Evolutionary conservation across 1,140 invertebrate genomes (phyloP), one percentile per base, ranked within the genome.

Genomic region (Micrasema minimum): DNA sequence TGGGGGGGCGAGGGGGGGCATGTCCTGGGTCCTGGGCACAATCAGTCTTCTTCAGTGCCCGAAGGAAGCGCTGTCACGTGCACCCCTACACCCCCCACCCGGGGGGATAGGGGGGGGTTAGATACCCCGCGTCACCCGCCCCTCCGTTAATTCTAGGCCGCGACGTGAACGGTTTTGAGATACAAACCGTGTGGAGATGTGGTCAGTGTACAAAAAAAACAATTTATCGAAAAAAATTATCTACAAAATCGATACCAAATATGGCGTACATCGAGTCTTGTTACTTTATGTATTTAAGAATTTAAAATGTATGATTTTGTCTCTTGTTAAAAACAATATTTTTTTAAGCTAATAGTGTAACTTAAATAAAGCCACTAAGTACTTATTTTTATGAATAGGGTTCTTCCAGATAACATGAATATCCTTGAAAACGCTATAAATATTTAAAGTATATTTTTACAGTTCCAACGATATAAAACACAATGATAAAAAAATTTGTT

Each of bases 31-130:
- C 72, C 72, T 68, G 72, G 65, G 65, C 66, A 71, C 72, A 74
- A 74, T 74, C 69, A 74, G 72, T 74, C 72, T 74, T 74, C 72
- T 74, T 74, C 72, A 74, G 72, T 66, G 67, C 59, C 67, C 50
- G 37, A 65, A 53, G 55, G 51, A 59, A 66, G 65, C 61, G 68
- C 69, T 74, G 72, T 74, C 72, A 74, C 68, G 64, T 38, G 68
- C 68, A 74, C 65, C 72, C 69, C 69, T 62, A 9, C 31, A 11
- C 53, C 55, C 2, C 10, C 6, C 45, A 37, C 41, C 48, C 23
- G 22, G 55, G 22, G 35, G 35, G 12, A 41, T 18, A 11, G 12
- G n/a, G 22, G 41, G 16, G 6, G 23, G 22, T 20, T n/a, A 12
- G 41, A 22, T 57, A 65, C 61, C 46, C 31, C 2, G 18, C 57